Conservation (phyloP, 2,797 vertebrate genomes). For the Alosa sapidissima region DNA sequence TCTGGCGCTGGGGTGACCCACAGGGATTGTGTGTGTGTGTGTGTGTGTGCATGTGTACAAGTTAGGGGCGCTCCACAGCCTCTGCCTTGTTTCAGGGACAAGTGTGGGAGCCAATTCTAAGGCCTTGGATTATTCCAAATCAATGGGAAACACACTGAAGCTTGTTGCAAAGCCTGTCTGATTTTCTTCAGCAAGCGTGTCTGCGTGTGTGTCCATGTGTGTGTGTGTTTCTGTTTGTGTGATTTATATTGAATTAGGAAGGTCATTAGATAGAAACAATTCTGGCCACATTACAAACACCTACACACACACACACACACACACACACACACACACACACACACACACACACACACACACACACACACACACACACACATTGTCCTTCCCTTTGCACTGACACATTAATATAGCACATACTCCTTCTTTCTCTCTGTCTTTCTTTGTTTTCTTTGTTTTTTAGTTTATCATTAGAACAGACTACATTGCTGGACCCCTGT, state of each 20-base stretch:
- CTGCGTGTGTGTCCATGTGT: not conserved
- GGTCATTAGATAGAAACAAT: slow-evolving; percentile 14
- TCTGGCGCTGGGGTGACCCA: not conserved
- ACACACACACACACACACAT: no score
- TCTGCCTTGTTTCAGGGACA: slow-evolving; percentile 35
- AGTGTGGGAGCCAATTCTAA: slow-evolving; percentile 28
- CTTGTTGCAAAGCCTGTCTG: slow-evolving; percentile 27
- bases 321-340: no score
- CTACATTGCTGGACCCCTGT: no score
- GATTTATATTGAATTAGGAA: slow-evolving; percentile 19
- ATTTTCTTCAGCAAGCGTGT: not conserved
- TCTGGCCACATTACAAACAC: not conserved
- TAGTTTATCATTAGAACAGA: no score
- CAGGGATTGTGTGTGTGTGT: not conserved
- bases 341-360: no score
- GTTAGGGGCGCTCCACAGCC: slow-evolving; percentile 24
- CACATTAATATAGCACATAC: no score
- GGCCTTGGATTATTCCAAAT: slow-evolving; percentile 42
- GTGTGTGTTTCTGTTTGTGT: not conserved
- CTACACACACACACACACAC: no score
- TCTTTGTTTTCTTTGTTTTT: no score
- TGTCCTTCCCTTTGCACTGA: no score
- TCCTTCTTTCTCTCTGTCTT: no score
- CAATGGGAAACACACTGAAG: slow-evolving; percentile 34
- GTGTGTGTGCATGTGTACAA: not conserved